Percentiles rank a stretch among this genome's conserved stretches.
Evolutionary conservation across 2,888 invertebrate species (phyloP).

Genomic region (Galerucella calmariensis): DNA sequence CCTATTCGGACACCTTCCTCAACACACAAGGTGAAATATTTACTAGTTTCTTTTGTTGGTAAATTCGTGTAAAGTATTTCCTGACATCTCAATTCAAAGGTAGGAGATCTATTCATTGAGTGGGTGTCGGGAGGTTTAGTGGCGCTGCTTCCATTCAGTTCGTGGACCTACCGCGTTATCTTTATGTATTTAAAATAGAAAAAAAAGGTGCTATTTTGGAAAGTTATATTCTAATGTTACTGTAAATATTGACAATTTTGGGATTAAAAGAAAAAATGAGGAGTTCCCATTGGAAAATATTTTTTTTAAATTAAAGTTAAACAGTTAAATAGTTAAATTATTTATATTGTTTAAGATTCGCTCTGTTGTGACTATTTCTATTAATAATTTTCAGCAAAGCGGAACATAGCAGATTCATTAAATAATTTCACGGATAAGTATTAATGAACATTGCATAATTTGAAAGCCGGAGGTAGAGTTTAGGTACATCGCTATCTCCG

Average conservation of each 20-base stretch:
- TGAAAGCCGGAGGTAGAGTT: slow-evolving; percentile 31
- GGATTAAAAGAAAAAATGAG: too few species aligned
- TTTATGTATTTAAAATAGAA: not conserved
- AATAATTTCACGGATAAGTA: slow-evolving; percentile 3
- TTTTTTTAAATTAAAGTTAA: too few species aligned
- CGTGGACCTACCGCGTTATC: slow-evolving; percentile 40
- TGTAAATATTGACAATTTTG: too few species aligned
- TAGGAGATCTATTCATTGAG: slow-evolving; percentile 55
- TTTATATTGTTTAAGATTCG: too few species aligned
- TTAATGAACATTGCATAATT: slow-evolving; percentile 1
- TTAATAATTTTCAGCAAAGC: not conserved
- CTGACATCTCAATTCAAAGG: slow-evolving; percentile 61
- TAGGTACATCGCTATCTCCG: slow-evolving; percentile 30
- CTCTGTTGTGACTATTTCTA: not conserved
- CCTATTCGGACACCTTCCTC: slow-evolving; percentile 38
- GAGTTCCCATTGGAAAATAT: too few species aligned
- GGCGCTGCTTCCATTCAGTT: slow-evolving; percentile 42
- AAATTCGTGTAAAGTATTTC: slow-evolving; percentile 58
- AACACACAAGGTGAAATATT: slow-evolving; percentile 58
- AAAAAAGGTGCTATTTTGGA: not conserved
- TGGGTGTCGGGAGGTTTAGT: slow-evolving; percentile 37
- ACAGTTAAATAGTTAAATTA: too few species aligned
- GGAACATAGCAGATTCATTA: slow-evolving; percentile 6
- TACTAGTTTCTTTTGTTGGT: slow-evolving; percentile 59
- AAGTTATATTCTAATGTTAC: too few species aligned